Evolutionary conservation across 2,797 vertebrate genomes (phyloP), one percentile per base, ranked within the genome.

Genomic region (Brachymystax lenok): DNA sequence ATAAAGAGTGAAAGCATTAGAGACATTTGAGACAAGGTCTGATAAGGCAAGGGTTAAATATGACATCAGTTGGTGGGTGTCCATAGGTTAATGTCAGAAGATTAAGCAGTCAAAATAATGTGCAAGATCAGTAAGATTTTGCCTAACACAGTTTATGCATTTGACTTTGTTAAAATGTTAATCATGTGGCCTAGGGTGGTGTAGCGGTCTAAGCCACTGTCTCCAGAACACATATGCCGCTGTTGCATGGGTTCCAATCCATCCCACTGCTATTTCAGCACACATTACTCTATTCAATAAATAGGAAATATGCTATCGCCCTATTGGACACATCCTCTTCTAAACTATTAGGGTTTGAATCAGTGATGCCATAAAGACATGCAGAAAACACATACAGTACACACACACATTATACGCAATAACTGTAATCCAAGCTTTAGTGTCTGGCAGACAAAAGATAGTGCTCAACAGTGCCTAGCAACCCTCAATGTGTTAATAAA

Each of bases 101-200:
- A 91, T 91, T 91, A 89, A 77, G 75, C 73, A 68, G 79, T 81
- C 80, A 88, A 87, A 90, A 81, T 82, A 90, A 90, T 85, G 89
- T 81, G 86, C 86, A 85, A 86, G 82, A 88, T 92, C 90, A 91
- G 89, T 87, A 82, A 76, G 79, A 74, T 82, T 88, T 88, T 82
- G 76, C 87, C 80, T 79, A 40, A 76, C 73, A 76, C 80, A 69
- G 80, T 5, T 75, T 78, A 54, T 74, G 6, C 50, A 83, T 73
- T 68, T 77, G 77, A 67, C 75, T 73, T 21, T 67, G 8, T 46
- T 72, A 12, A 77, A 30, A 87, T 82, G 85, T 89, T 83, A 81
- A 82, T 89, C 83, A 87, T 84, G 81, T 74, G 59, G 69, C 35
- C 84, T 81, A 90, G 86, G 40, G 40, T 46, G 40, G 10, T 46